Percentiles rank a stretch among this genome's conserved stretches.
Evolutionary conservation across 2,113 vertebrate genomes (phyloP).

Genomic region (Oreochromis niloticus): DNA sequence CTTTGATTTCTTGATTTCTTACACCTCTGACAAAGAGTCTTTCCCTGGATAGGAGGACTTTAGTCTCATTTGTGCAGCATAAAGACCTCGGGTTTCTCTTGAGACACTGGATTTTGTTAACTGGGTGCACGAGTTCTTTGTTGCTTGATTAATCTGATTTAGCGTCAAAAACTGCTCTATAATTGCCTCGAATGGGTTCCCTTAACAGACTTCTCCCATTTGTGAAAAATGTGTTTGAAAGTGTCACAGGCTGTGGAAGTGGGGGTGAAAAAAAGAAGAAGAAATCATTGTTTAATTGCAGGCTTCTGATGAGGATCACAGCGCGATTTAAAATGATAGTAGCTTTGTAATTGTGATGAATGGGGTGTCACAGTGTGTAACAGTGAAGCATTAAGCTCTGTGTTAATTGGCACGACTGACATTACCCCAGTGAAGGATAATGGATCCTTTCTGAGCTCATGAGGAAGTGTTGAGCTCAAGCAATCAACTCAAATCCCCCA

Average conservation of each 20-base stretch:
- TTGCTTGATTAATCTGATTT: not conserved
- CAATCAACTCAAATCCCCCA: not conserved
- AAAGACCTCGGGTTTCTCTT: not conserved
- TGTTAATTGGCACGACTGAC: not conserved
- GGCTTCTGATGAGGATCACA: not conserved
- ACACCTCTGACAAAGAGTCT: not conserved
- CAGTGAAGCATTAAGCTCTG: not conserved
- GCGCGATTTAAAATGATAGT: not conserved
- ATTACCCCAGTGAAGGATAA: not conserved
- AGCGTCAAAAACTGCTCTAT: not conserved
- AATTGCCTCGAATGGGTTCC: not conserved
- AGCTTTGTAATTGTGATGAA: constrained; percentile 32
- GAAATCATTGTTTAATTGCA: not conserved
- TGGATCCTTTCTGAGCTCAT: not conserved
- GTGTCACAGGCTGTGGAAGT: not conserved
- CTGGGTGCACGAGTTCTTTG: not conserved
- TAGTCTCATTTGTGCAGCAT: not conserved
- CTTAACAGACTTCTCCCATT: not conserved
- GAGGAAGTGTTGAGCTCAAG: constrained; percentile 15
- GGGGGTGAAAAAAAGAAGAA: not conserved
- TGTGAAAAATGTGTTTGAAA: not conserved
- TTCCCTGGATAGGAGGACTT: not conserved
- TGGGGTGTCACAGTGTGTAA: not conserved
- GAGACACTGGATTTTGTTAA: not conserved
- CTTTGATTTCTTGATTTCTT: not conserved